Evolutionary conservation across 2,888 invertebrate genomes (phyloP).

Genomic region (Ptilodon capucinus): DNA sequence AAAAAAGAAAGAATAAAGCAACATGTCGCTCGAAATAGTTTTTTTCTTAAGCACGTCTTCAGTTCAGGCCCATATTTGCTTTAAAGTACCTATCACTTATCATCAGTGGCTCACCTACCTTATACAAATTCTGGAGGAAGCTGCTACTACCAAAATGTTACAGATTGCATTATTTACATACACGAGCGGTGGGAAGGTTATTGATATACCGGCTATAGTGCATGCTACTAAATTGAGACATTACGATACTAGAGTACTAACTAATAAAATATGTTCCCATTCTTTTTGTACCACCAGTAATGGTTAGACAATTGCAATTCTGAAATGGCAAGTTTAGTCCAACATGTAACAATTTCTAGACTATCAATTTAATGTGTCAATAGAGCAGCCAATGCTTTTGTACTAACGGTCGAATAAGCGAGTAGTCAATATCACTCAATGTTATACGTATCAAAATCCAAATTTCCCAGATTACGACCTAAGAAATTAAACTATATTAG

Average conservation of each 20-base stretch:
- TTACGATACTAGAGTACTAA: constrained; percentile 29
- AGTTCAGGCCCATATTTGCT: constrained; percentile 12
- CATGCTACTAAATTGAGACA: constrained; percentile 59
- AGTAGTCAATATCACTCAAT: constrained; percentile 21
- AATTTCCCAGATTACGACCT: constrained; percentile 13
- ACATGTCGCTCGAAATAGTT: not conserved
- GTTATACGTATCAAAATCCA: not conserved
- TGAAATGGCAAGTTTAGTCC: not conserved
- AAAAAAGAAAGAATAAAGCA: not conserved
- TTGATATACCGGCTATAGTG: constrained; percentile 67
- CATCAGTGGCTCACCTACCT: constrained; percentile 10
- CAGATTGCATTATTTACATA: constrained; percentile 51
- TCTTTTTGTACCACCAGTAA: constrained; percentile 6
- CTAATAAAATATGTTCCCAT: constrained; percentile 19
- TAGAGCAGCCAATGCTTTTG: constrained; percentile 50
- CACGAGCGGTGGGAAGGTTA: constrained; percentile 73
- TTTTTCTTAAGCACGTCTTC: constrained; percentile 12
- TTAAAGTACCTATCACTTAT: constrained; percentile 5
- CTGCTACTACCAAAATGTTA: constrained; percentile 47
- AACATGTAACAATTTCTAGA: not conserved
- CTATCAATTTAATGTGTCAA: constrained; percentile 38
- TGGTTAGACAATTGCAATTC: not conserved
- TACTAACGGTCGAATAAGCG: constrained; percentile 33
- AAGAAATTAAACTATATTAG: constrained; percentile 53
- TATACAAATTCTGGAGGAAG: constrained; percentile 22